Conservation (phyloP, 1,140 invertebrate genomes). For the Drosophila baimaii region DNA sequence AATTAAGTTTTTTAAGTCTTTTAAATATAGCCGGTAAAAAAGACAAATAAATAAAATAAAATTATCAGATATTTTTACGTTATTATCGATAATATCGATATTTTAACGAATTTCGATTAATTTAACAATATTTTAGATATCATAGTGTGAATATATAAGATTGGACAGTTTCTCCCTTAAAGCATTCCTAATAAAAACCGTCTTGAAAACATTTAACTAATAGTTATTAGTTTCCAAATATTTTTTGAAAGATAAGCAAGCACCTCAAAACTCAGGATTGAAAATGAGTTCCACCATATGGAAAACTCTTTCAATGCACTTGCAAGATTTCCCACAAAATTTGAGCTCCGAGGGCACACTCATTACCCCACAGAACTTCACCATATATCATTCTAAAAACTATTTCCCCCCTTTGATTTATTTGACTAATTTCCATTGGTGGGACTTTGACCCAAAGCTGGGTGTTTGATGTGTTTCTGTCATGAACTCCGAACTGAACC, state of each 20-base stretch:
- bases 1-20: too few relatives aligned
- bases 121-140: too few relatives aligned
- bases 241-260: neutral
- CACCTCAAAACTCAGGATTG: too few relatives aligned
- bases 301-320: neutral
- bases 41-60: too few relatives aligned
- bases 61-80: too few relatives aligned
- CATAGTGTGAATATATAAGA: too few relatives aligned
- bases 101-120: too few relatives aligned
- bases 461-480: slow-evolving; percentile 31
- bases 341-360: neutral
- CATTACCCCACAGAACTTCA: slow-evolving; percentile 39
- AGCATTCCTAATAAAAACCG: too few relatives aligned
- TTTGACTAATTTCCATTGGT: slow-evolving; percentile 54
- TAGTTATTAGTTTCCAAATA: neutral
- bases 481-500: slow-evolving; percentile 26
- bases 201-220: too few relatives aligned
- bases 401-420: slow-evolving; percentile 60
- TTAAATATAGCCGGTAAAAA: too few relatives aligned
- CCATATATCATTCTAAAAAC: slow-evolving; percentile 27
- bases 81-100: too few relatives aligned
- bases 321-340: slow-evolving; percentile 25
- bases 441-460: slow-evolving; percentile 49
- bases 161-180: too few relatives aligned
- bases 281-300: slow-evolving; percentile 15